These are phyloP conservation scores for Prosapia bicincta DNA, from an alignment of 2,888 invertebrate species.

Conservation along the genomic window DNA sequence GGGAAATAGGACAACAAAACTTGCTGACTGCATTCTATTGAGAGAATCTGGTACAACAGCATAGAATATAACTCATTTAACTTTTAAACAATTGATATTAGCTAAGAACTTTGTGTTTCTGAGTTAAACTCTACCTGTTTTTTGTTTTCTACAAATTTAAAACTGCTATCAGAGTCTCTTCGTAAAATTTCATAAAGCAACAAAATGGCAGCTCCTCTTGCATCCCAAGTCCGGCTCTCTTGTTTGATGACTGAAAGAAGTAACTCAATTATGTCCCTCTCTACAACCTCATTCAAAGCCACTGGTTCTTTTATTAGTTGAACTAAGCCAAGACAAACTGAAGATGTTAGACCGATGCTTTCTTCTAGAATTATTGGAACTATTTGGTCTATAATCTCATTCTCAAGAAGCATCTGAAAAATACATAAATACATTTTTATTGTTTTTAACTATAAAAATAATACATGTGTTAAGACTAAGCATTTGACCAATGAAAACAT, in stretches of 20 bases:
- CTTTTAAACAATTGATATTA: too few relatives aligned
- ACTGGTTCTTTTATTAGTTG: neutral
- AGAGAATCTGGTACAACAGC: too few relatives aligned
- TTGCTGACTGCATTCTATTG: too few relatives aligned
- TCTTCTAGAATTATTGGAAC: conserved; percentile 1
- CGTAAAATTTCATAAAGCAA: conserved; percentile 10
- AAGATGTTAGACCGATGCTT: neutral
- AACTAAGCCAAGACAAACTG: conserved; percentile 3
- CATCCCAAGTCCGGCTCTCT: neutral
- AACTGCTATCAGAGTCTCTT: neutral
- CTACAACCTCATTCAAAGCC: conserved; percentile 3
- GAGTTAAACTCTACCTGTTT: too few relatives aligned
- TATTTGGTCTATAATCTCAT: neutral
- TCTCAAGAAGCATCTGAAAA: conserved; percentile 11
- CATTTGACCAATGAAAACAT: too few relatives aligned
- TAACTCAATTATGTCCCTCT: neutral
- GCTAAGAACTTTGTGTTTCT: too few relatives aligned
- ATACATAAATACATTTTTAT: too few relatives aligned
- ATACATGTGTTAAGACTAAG: too few relatives aligned
- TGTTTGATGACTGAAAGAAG: conserved; percentile 1
- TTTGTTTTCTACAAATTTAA: neutral
- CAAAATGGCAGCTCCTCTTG: neutral
- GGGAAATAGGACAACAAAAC: too few relatives aligned
- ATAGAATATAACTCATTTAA: too few relatives aligned
- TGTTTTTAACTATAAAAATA: too few relatives aligned